Conservation (phyloP, 2,797 vertebrate species). For the Mastacembelus armatus region DNA sequence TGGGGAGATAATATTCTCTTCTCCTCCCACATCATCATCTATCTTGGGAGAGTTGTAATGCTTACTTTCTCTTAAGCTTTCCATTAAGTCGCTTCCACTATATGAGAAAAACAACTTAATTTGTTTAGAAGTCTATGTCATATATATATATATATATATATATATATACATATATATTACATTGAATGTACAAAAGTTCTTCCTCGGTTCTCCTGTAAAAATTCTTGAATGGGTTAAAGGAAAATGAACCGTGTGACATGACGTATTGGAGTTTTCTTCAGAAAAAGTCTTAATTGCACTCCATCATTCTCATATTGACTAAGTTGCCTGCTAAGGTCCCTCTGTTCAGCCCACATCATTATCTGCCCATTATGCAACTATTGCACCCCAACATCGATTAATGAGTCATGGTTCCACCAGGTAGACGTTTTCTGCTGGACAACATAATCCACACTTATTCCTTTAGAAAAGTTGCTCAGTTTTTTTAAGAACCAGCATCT, state of each 20-base stretch:
- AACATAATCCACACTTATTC: neutral
- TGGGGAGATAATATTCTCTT: slow-evolving; percentile 7
- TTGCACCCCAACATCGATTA: slow-evolving; percentile 36
- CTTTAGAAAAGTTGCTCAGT: neutral
- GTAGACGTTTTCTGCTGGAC: slow-evolving; percentile 24
- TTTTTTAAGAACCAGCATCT: neutral
- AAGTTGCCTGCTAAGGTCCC: slow-evolving; percentile 8
- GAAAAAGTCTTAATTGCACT: slow-evolving; percentile 22
- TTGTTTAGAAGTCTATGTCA: too few relatives aligned
- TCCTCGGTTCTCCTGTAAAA: neutral
- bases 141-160: too few relatives aligned
- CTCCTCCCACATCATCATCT: slow-evolving; percentile 28
- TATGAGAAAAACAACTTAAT: slow-evolving; percentile 6
- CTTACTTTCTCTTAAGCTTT: slow-evolving; percentile 9
- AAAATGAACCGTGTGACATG: slow-evolving; percentile 17
- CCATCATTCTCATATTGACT: slow-evolving; percentile 54
- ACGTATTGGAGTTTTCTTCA: slow-evolving; percentile 13
- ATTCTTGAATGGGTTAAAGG: too few relatives aligned
- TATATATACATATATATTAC: too few relatives aligned
- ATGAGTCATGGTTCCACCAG: slow-evolving; percentile 33
- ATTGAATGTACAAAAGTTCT: too few relatives aligned
- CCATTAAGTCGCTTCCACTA: neutral
- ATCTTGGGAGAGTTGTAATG: slow-evolving; percentile 10
- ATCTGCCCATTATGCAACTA: slow-evolving; percentile 47
- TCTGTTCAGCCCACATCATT: slow-evolving; percentile 54